These are phyloP conservation scores for Morinoia aosen DNA, from an alignment of 2,888 invertebrate genomes.

Conservation along the genomic window DNA sequence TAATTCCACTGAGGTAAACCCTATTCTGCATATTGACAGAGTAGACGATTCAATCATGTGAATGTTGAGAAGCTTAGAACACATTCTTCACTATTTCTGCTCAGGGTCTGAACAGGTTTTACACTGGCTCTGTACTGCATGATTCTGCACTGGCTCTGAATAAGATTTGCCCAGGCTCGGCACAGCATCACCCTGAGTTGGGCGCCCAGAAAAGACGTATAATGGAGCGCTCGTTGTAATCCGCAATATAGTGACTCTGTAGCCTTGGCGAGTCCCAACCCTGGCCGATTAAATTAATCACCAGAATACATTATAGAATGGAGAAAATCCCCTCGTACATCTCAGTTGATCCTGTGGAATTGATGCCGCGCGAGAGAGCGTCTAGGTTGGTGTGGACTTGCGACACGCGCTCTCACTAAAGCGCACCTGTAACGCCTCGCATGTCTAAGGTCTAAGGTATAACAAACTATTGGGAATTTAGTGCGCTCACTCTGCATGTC, in stretches of 20 bases:
- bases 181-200: not conserved
- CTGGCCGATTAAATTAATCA: constrained; percentile 51
- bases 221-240: constrained; percentile 27
- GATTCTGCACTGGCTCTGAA: too few species aligned
- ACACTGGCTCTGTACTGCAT: too few species aligned
- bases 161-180: not conserved
- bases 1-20: not conserved
- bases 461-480: not conserved
- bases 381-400: not conserved
- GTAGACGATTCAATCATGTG: not conserved
- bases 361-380: constrained; percentile 26
- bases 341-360: constrained; percentile 40
- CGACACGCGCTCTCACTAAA: not conserved
- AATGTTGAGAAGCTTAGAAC: not conserved
- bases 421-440: not conserved
- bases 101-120: too few species aligned
- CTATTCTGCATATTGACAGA: not conserved
- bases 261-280: constrained; percentile 1
- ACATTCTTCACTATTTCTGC: too few species aligned
- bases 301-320: constrained; percentile 44
- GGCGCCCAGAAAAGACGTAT: not conserved
- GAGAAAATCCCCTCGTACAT: constrained; percentile 43
- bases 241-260: constrained; percentile 49
- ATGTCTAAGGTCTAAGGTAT: not conserved
- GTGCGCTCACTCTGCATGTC: not conserved